Evolutionary conservation across 2,113 vertebrate species (phyloP).

Genomic region (Zootoca vivipara): DNA sequence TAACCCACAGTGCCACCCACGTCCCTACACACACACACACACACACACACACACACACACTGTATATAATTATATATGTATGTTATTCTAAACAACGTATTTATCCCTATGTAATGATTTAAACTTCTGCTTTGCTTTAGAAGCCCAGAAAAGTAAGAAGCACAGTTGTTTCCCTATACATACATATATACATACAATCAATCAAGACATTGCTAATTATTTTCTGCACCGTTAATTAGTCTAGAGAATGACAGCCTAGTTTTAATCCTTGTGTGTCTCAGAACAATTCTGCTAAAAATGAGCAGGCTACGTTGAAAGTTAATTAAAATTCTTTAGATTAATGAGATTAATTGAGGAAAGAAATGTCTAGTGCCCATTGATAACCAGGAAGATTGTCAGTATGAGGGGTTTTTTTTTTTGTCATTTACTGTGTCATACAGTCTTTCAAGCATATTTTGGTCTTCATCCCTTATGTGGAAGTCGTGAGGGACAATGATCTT

Average conservation of each 20-base stretch:
- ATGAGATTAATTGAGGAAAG: slow-evolving; percentile 70
- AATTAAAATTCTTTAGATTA: slow-evolving; percentile 76
- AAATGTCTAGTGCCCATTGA: slow-evolving; percentile 49
- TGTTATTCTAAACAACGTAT: slow-evolving; percentile 2
- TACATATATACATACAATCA: neutral
- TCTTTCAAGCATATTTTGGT: slow-evolving; percentile 19
- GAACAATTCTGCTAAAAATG: slow-evolving; percentile 53
- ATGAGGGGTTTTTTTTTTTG: slow-evolving; percentile 4
- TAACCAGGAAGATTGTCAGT: slow-evolving; percentile 36
- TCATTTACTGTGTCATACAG: slow-evolving; percentile 28
- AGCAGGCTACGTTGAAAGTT: slow-evolving; percentile 65
- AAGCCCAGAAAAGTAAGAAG: slow-evolving; percentile 50
- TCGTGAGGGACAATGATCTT: neutral
- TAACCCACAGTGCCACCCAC: too few species aligned
- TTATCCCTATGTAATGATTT: slow-evolving; percentile 30
- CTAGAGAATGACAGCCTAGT: slow-evolving; percentile 45
- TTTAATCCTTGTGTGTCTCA: slow-evolving; percentile 64
- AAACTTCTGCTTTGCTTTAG: slow-evolving; percentile 43
- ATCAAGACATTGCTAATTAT: slow-evolving; percentile 63
- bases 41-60: too few species aligned
- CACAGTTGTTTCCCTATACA: slow-evolving; percentile 59
- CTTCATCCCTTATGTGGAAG: slow-evolving; percentile 8
- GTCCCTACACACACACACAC: too few species aligned
- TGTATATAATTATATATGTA: too few species aligned
- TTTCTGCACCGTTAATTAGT: slow-evolving; percentile 67